phyloP scores from a whole-genome alignment of 2,797 vertebrate genomes.

The Sebastes vulpes region DNA sequence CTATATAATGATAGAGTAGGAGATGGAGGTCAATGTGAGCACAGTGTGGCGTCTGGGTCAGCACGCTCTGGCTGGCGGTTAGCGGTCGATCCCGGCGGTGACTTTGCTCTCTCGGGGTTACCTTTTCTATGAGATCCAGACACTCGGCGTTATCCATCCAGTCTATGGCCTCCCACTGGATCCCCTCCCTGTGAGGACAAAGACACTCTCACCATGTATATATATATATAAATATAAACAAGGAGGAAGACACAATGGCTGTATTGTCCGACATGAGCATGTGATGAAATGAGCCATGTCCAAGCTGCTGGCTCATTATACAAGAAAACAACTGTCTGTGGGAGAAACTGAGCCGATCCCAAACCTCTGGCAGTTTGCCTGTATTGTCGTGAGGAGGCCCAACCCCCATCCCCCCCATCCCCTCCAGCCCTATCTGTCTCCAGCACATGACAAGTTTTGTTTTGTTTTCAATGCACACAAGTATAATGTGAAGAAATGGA shows the following conservation, averaged over 20 bases:
- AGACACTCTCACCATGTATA: constrained; percentile 37
- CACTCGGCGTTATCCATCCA: constrained; percentile 98
- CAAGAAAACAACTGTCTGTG: constrained; percentile 79
- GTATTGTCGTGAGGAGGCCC: constrained; percentile 26
- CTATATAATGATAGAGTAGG: constrained; percentile 68
- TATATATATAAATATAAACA: constrained; percentile 66
- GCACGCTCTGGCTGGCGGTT: constrained; percentile 57
- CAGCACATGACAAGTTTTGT: constrained; percentile 7
- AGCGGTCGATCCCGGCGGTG: constrained; percentile 51
- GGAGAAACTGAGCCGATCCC: constrained; percentile 61
- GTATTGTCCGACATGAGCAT: constrained; percentile 78
- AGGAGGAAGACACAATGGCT: constrained; percentile 66
- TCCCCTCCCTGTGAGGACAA: constrained; percentile 88
- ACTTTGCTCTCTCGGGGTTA: constrained; percentile 62
- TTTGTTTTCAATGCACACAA: constrained; percentile 1
- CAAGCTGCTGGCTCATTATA: constrained; percentile 67
- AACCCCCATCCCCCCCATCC: constrained; percentile 28
- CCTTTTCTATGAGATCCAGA: constrained; percentile 94
- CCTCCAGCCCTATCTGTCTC: constrained; percentile 31
- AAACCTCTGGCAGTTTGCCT: constrained; percentile 60
- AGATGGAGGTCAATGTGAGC: constrained; percentile 65
- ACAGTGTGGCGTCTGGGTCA: constrained; percentile 65
- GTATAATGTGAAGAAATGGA: neutral
- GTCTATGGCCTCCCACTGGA: constrained; percentile 94
- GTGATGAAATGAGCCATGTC: constrained; percentile 82